A percentile compares a stretch with the other conserved stretches of the same genome.
phyloP scores from a whole-genome alignment of 2,888 invertebrate genomes.

The Nebria salina region DNA sequence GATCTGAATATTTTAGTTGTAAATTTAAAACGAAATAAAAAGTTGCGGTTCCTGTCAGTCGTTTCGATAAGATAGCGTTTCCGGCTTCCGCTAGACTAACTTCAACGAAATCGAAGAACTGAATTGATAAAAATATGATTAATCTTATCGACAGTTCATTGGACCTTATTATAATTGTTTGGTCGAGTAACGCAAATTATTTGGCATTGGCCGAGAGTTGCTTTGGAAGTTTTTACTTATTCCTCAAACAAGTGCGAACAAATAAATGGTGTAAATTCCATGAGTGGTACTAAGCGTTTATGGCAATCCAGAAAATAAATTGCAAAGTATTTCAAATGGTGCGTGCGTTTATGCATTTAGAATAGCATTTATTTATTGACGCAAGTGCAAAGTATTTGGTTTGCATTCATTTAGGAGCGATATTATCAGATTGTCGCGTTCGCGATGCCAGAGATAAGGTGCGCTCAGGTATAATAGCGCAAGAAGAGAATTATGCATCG shows the following conservation, averaged over 20 bases:
- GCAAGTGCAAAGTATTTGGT: neutral
- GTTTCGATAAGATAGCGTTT: constrained; percentile 41
- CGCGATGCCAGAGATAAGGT: neutral
- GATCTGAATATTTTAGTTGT: neutral
- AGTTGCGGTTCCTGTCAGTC: constrained; percentile 38
- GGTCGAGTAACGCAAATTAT: neutral
- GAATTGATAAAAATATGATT: constrained; percentile 40
- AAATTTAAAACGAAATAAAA: neutral
- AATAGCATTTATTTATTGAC: neutral
- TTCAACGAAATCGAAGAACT: constrained; percentile 45
- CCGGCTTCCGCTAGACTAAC: constrained; percentile 44
- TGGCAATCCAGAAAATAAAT: neutral
- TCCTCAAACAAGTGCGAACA: too few relatives aligned
- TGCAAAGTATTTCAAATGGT: neutral
- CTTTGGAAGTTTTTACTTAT: too few relatives aligned
- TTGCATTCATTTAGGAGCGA: neutral
- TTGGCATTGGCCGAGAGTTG: too few relatives aligned
- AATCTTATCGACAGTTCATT: constrained; percentile 42
- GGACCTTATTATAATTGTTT: constrained; percentile 42
- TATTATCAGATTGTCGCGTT: neutral
- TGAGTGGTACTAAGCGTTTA: neutral
- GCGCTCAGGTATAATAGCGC: neutral
- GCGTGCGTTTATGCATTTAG: neutral
- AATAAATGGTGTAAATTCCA: too few relatives aligned
- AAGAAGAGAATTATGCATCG: neutral